Percentiles rank a stretch among this genome's conserved stretches.
Evolutionary conservation across 2,888 invertebrate genomes (phyloP).

Genomic region (Mythimna loreyi): DNA sequence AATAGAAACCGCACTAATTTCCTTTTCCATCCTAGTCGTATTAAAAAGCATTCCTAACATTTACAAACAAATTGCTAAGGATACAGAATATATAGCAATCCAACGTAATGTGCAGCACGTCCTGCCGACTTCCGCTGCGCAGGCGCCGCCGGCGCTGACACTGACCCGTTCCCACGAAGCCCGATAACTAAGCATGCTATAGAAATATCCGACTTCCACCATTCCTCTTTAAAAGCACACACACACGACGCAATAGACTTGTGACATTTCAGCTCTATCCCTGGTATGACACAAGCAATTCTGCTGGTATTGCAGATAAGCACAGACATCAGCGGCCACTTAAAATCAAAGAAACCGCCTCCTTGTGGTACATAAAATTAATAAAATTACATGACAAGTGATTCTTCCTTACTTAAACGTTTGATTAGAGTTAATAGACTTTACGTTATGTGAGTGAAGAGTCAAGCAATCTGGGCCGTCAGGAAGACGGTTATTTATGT

Average conservation of each 20-base stretch:
- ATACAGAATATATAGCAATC: conserved; percentile 57
- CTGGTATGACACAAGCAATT: background rate
- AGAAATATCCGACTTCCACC: conserved; percentile 34
- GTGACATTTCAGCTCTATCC: background rate
- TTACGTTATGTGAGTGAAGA: background rate
- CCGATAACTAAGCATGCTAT: conserved; percentile 44
- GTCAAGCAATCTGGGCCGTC: conserved; percentile 41
- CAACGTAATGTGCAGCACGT: conserved; percentile 72
- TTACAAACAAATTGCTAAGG: conserved; percentile 53
- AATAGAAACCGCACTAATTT: conserved; percentile 3
- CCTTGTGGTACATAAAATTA: background rate
- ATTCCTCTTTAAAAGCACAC: conserved; percentile 4
- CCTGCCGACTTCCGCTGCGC: conserved; percentile 76
- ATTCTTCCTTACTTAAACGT: background rate
- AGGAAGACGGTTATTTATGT: conserved; percentile 59
- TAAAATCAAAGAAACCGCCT: conserved; percentile 6
- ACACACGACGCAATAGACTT: background rate
- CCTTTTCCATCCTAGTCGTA: conserved; percentile 29
- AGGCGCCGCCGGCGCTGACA: conserved; percentile 73
- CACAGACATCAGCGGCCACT: background rate
- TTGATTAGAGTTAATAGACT: background rate
- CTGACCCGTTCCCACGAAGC: conserved; percentile 80
- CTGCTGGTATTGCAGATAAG: background rate
- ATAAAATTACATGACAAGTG: background rate
- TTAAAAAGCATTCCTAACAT: conserved; percentile 49